These are phyloP conservation scores for Psittacula derbiana DNA, from an alignment of 2,797 vertebrate species.

Conservation along the genomic window DNA sequence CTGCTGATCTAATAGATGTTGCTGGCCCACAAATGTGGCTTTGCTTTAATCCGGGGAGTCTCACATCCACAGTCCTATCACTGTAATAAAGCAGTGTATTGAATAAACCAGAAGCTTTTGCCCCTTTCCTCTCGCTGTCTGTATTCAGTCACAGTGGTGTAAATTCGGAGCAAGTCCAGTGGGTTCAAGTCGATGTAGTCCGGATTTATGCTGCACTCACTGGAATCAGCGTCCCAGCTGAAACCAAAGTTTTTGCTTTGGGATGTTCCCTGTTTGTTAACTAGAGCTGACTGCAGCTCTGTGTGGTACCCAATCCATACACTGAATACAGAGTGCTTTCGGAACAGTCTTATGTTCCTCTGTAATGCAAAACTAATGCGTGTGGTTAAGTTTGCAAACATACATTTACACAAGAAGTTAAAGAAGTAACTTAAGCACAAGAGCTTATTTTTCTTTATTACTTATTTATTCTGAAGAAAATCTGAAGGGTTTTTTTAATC, in stretches of 20 bases:
- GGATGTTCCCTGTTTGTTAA: neutral
- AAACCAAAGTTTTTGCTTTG: neutral
- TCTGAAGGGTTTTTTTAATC: fast-evolving
- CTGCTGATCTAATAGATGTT: neutral
- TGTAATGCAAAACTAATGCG: neutral
- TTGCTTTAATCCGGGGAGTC: neutral
- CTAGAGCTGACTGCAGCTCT: neutral
- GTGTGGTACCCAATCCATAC: neutral
- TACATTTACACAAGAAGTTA: neutral
- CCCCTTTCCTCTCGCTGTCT: neutral
- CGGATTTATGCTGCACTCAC: neutral
- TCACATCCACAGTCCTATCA: neutral
- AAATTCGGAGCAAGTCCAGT: neutral
- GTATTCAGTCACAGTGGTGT: neutral
- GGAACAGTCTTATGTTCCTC: neutral
- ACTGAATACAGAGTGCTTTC: neutral
- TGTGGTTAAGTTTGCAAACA: neutral
- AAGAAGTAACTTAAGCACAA: neutral
- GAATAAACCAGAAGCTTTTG: neutral
- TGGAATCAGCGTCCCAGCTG: neutral
- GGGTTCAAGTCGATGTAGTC: neutral
- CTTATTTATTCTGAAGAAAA: neutral
- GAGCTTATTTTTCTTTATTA: neutral
- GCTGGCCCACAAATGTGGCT: neutral
- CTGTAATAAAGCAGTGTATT: neutral